Evolutionary conservation across 2,797 vertebrate species (phyloP).

Genomic region (Lepidocolaptes lacrymiger): DNA sequence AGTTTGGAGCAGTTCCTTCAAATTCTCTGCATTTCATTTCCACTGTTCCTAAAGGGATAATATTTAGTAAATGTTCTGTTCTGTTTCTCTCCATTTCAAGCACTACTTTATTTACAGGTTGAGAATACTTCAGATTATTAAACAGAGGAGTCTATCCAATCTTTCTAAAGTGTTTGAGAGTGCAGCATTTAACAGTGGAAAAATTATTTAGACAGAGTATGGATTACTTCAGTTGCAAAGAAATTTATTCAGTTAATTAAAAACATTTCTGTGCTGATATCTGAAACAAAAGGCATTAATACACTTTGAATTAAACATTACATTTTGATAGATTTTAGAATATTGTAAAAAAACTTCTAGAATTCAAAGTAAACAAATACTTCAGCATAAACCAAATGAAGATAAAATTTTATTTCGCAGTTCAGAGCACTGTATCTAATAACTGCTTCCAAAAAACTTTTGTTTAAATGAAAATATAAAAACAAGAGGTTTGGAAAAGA

Average conservation of each 20-base stretch:
- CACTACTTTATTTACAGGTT: background rate
- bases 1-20: background rate
- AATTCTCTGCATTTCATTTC: background rate
- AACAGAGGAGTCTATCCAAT: background rate
- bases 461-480: background rate
- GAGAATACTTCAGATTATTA: slow-evolving; percentile 5
- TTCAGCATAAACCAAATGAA: background rate
- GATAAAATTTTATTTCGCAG: slow-evolving; percentile 28
- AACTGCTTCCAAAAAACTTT: background rate
- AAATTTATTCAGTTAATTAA: background rate
- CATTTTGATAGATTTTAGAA: background rate
- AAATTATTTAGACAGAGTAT: background rate
- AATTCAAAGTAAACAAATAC: background rate
- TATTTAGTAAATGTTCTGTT: background rate
- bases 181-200: background rate
- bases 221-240: background rate
- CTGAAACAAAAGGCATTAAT: background rate
- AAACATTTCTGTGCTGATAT: background rate
- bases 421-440: background rate
- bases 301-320: background rate
- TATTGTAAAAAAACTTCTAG: background rate
- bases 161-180: background rate
- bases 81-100: background rate
- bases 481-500: background rate
- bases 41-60: background rate